phyloP scores from a whole-genome alignment of 2,888 invertebrate genomes.

The Macrophya annulata region DNA sequence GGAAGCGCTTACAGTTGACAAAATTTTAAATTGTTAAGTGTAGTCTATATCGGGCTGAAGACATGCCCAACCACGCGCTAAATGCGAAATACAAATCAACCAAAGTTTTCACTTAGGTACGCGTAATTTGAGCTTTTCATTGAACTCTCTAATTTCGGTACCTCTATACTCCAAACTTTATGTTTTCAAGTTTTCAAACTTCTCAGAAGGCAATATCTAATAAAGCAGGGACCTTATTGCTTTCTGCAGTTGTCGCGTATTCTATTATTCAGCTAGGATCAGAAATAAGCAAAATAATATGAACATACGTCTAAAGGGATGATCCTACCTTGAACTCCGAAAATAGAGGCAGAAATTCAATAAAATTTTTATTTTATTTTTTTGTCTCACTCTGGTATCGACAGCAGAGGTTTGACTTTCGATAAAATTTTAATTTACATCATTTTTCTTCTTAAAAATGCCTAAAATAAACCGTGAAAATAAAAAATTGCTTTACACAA shows the following conservation, averaged over 20 bases:
- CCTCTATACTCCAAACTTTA: neutral
- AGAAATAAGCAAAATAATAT: neutral
- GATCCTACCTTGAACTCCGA: no score
- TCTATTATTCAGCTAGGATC: neutral
- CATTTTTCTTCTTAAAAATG: no score
- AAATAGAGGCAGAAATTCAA: no score
- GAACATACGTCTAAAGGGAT: no score
- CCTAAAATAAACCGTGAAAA: no score
- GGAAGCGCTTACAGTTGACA: neutral
- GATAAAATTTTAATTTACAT: no score
- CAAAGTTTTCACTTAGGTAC: neutral
- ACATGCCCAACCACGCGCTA: neutral
- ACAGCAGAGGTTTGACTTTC: no score
- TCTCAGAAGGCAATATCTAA: neutral
- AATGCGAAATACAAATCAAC: neutral
- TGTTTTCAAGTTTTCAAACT: neutral
- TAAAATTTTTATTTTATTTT: no score
- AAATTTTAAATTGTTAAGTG: neutral
- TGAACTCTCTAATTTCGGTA: conserved; percentile 6
- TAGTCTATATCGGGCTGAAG: neutral
- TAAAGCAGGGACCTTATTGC: neutral
- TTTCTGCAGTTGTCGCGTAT: neutral
- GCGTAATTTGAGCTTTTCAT: conserved; percentile 6
- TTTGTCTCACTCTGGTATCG: no score
- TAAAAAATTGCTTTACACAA: no score